phyloP scores from a whole-genome alignment of 2,113 vertebrate genomes.

The Austrofundulus limnaeus region DNA sequence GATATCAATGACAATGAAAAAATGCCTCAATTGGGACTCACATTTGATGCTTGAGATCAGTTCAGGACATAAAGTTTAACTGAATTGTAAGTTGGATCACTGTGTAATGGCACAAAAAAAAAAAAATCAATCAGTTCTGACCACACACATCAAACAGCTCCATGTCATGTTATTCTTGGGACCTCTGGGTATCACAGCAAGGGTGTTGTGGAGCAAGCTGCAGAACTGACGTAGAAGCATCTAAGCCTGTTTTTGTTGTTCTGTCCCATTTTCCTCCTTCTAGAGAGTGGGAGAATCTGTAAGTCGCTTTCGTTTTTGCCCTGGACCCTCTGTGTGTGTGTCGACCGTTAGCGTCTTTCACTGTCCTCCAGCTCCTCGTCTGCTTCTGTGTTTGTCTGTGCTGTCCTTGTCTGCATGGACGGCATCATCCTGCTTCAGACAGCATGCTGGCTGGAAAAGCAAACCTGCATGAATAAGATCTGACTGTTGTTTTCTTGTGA shows the following conservation, averaged over 20 bases:
- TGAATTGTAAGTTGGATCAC: neutral
- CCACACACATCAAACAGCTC: constrained; percentile 8
- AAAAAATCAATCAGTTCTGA: neutral
- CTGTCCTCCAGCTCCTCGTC: constrained; percentile 44
- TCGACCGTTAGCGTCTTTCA: constrained; percentile 33
- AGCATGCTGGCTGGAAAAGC: constrained; percentile 14
- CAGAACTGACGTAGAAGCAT: constrained; percentile 49
- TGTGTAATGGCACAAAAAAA: neutral
- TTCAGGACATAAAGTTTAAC: too few species aligned
- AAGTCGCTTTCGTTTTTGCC: constrained; percentile 84
- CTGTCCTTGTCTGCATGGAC: constrained; percentile 24
- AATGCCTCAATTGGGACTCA: too few species aligned
- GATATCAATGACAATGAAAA: too few species aligned
- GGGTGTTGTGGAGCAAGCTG: constrained; percentile 46
- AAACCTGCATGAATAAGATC: constrained; percentile 31
- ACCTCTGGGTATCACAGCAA: neutral
- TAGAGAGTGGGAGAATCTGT: constrained; percentile 98
- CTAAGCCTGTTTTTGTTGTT: constrained; percentile 81
- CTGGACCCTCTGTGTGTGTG: constrained; percentile 54
- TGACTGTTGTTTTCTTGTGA: neutral
- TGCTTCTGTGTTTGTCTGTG: constrained; percentile 25
- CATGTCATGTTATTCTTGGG: neutral
- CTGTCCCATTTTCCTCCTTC: constrained; percentile 79
- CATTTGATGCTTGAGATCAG: too few species aligned
- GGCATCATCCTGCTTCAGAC: constrained; percentile 15